Percentiles rank a stretch among this genome's conserved stretches.
Conservation (phyloP, 2,113 vertebrate species). For the Bujurquina vittata region DNA sequence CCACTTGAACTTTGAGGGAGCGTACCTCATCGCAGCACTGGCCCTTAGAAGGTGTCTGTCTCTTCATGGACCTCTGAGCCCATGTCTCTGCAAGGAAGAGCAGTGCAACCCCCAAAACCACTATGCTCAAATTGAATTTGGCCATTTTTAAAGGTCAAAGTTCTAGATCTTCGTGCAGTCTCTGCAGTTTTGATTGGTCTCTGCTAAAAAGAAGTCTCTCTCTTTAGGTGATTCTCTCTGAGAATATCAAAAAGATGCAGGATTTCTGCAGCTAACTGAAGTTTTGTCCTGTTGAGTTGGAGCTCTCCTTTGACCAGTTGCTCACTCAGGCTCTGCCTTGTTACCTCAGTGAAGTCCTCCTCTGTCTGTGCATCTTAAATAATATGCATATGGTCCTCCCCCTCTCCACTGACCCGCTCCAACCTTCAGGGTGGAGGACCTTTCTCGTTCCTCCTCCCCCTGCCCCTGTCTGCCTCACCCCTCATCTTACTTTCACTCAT, state of each 20-base stretch:
- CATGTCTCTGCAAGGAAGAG: conserved; percentile 61
- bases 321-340: conserved; percentile 64
- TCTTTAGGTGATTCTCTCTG: neutral
- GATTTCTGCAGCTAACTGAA: neutral
- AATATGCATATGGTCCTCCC: conserved; percentile 85
- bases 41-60: conserved; percentile 71
- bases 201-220: neutral
- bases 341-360: conserved; percentile 70
- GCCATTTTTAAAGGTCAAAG: conserved; percentile 68
- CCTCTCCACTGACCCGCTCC: conserved; percentile 73
- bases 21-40: conserved; percentile 90
- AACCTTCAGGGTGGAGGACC: conserved; percentile 68
- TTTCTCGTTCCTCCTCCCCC: conserved; percentile 44
- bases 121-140: conserved; percentile 41
- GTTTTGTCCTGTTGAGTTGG: conserved; percentile 32
- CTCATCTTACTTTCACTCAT: conserved; percentile 64
- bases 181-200: neutral
- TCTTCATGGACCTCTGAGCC: conserved; percentile 85
- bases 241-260: conserved; percentile 3
- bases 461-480: conserved; percentile 69
- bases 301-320: conserved; percentile 46
- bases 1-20: conserved; percentile 88
- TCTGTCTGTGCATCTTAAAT: conserved; percentile 91
- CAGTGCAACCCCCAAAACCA: conserved; percentile 63
- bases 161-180: neutral